Conservation (phyloP, 2,888 invertebrate genomes). For the Seladonia tumulorum region DNA sequence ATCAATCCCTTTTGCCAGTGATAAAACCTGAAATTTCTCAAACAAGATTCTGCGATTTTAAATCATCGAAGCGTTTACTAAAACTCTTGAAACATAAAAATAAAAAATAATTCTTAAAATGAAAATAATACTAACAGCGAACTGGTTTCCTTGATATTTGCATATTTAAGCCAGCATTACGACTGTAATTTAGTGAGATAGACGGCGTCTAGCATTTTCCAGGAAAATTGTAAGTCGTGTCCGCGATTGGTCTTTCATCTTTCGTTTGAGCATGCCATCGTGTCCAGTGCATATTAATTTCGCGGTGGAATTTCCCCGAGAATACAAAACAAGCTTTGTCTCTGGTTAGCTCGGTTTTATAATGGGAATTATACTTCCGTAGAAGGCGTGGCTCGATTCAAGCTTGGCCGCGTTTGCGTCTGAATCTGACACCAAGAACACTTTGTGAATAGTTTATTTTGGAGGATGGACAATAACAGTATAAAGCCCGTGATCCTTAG, state of each 20-base stretch:
- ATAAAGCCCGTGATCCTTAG: neutral
- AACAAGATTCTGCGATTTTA: no score
- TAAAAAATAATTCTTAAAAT: neutral
- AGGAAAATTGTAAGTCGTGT: slow-evolving; percentile 11
- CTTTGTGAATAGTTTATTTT: slow-evolving; percentile 24
- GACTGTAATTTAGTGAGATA: slow-evolving; percentile 42
- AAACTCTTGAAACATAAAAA: neutral
- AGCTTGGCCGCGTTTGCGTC: neutral
- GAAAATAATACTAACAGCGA: neutral
- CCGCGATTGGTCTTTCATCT: slow-evolving; percentile 11
- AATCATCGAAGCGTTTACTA: neutral
- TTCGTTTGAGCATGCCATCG: neutral
- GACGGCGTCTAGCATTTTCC: slow-evolving; percentile 25
- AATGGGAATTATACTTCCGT: slow-evolving; percentile 7
- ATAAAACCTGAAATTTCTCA: no score
- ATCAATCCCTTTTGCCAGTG: no score
- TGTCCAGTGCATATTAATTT: slow-evolving; percentile 31
- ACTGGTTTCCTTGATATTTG: neutral
- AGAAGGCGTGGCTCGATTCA: slow-evolving; percentile 9
- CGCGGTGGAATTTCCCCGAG: neutral
- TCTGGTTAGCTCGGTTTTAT: slow-evolving; percentile 15
- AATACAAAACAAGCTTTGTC: slow-evolving; percentile 22
- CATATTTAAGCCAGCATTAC: neutral
- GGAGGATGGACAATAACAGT: slow-evolving; percentile 11
- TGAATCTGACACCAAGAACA: slow-evolving; percentile 23